phyloP scores from a whole-genome alignment of 2,888 invertebrate species.

The Arenicola marina region DNA sequence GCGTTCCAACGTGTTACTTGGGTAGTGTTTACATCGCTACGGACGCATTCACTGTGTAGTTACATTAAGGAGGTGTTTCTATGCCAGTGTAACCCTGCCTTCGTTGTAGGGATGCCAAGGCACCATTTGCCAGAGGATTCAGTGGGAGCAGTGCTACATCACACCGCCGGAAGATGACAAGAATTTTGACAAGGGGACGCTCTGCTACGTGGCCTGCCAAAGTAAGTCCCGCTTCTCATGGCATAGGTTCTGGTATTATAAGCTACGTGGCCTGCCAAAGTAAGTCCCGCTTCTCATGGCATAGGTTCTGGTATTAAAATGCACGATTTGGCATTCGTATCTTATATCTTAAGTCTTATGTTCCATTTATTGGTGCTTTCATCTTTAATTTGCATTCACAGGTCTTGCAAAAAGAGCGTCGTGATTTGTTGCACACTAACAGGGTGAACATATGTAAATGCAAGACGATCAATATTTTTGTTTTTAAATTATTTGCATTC shows the following conservation, averaged over 20 bases:
- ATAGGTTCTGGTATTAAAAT: conserved; percentile 60
- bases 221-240: conserved; percentile 14
- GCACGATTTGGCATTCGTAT: conserved; percentile 65
- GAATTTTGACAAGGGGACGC: conserved; percentile 51
- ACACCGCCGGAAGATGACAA: conserved; percentile 30
- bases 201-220: conserved; percentile 94
- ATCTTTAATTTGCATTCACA: too few relatives aligned
- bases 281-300: conserved; percentile 7
- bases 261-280: conserved; percentile 86
- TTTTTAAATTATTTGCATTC: too few relatives aligned
- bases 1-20: too few relatives aligned
- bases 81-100: background rate
- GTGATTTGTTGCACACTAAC: too few relatives aligned
- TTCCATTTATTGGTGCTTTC: too few relatives aligned
- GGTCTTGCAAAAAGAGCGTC: too few relatives aligned
- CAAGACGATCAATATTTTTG: too few relatives aligned
- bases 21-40: too few relatives aligned
- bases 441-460: too few relatives aligned
- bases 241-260: background rate
- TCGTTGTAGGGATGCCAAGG: conserved; percentile 80
- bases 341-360: background rate
- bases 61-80: background rate
- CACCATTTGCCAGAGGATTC: conserved; percentile 93
- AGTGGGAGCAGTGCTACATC: conserved; percentile 87
- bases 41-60: too few relatives aligned